Evolutionary conservation across 2,113 vertebrate species (phyloP).

Genomic region (Bujurquina vittata): DNA sequence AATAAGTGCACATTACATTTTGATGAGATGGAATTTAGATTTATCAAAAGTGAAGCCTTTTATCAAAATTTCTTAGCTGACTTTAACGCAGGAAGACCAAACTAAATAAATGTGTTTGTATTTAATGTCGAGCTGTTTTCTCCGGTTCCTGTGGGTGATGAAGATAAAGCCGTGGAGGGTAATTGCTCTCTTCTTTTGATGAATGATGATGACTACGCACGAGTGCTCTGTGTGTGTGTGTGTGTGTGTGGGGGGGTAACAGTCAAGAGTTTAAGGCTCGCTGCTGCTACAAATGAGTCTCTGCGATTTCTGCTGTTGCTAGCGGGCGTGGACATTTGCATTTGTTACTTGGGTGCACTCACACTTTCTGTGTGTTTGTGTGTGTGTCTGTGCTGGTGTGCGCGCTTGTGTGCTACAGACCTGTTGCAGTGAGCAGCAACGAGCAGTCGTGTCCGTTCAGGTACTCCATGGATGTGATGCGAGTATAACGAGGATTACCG

Average conservation of each 20-base stretch:
- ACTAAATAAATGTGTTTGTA: conserved; percentile 39
- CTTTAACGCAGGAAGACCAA: conserved; percentile 3
- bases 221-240: not conserved
- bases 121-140: not conserved
- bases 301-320: not conserved
- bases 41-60: conserved; percentile 37
- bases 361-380: not conserved
- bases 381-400: no score
- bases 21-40: conserved; percentile 52
- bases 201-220: conserved; percentile 49
- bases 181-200: conserved; percentile 57
- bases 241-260: not conserved
- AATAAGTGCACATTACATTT: conserved; percentile 48
- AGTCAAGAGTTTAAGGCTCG: conserved; percentile 44
- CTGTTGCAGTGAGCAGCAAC: conserved; percentile 74
- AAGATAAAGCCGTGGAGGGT: conserved; percentile 35
- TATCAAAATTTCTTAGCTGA: conserved; percentile 12
- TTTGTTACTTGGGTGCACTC: not conserved
- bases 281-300: conserved; percentile 43
- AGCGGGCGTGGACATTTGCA: not conserved
- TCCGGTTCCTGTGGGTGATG: conserved; percentile 21
- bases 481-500: conserved; percentile 94
- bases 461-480: conserved; percentile 98
- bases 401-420: conserved; percentile 5
- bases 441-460: conserved; percentile 87